Base-by-base conservation (phyloP, 2,888 invertebrate species). In the Stenotaenia linearis region DNA sequence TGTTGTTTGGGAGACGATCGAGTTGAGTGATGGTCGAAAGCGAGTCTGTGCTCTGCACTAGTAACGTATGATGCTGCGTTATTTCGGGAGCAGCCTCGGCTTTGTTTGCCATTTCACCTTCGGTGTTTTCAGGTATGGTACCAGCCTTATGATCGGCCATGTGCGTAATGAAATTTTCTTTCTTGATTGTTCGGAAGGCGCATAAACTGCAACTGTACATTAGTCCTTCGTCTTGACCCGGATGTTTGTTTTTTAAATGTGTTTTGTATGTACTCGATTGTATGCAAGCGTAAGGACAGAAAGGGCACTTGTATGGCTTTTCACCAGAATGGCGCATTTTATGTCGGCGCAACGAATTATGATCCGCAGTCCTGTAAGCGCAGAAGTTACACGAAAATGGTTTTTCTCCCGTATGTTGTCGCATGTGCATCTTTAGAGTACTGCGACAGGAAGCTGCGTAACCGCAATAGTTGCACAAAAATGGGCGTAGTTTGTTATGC, bases 261-360 rank as follows among this genome's bases (percentile, higher is more conserved):
- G 90, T 88, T 85, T 94, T 91, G 85, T 92, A 93, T 0, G 91
- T 90, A 6, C 91, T 91, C 79, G 93, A 92, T 85, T 94, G 93
- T 82, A 95, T 94, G 83, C 92, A 91, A 12, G 91, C 90, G 86
- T 94, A 95, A 0, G 91, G 89, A 84, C 95, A 95, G 84, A 91
- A 90, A 75, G 91, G 90, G 84, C 95, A 95, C 82, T 91, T 90
- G 86, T 95, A 95, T 0, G 90, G 90, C 83, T 90, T 91, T 77
- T 91, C 89, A 18, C 93, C 92, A 6, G 92, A 90, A 85, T 95
- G 95, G 12, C 90, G 88, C 86, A 91, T 90, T 83, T 92, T 91
- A 86, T 95, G 95, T 1, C 94, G 89, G 28, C 94, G 88, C 82
- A 94, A 88, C 0, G 94, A 91, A 85, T 94, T 95, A 86, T 94